Base-by-base conservation (phyloP, 1,140 invertebrate genomes). In the Listronotus oregonensis region DNA sequence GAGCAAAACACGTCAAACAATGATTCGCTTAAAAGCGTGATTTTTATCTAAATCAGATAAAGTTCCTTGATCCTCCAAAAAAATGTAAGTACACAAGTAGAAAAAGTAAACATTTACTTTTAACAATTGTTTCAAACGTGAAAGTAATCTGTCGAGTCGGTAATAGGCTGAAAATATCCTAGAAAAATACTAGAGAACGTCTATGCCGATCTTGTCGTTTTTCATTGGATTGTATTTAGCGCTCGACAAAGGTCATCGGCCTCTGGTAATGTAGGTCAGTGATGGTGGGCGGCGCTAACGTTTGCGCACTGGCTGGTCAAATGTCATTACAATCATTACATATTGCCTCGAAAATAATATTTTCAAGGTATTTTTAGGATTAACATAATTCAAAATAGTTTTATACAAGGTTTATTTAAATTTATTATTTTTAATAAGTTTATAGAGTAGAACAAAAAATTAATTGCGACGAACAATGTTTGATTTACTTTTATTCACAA, bases 211-310 rank as follows among this genome's bases (percentile, higher is more conserved):
- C 42, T 59, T 47, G 57, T 67, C 66, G 49, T 68, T 70, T 70
- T 70, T 68, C 58, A 70, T 63, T 71, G 66, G 66, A 71, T 71
- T 68, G 69, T 71, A 65, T 70, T 64, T 51, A 67, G 65, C 46
- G 58, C 17, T 63, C 64, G 42, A 56, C 54, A 57, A 67, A 70
- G 75, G 73, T 75, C 75, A 72, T 70, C 69, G 67, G 73, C 74
- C 75, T 64, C 70, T 58, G 57, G 69, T 75, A 74, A 77, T 77
- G 75, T 77, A 77, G 75, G 75, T 77, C 75, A 77, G 75, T 77
- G 72, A 76, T 77, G 70, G 74, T 77, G 75, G 75, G 75, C 75
- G 75, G 74, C 60, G 60, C 68, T 64, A 44, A 74, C 71, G 63
- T 68, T 70, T 74, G 73, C 71, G 73, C 73, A 71, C 27, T 71